phyloP scores from a whole-genome alignment of 1,140 invertebrate species.

The Drosophila punjabiensis region DNA sequence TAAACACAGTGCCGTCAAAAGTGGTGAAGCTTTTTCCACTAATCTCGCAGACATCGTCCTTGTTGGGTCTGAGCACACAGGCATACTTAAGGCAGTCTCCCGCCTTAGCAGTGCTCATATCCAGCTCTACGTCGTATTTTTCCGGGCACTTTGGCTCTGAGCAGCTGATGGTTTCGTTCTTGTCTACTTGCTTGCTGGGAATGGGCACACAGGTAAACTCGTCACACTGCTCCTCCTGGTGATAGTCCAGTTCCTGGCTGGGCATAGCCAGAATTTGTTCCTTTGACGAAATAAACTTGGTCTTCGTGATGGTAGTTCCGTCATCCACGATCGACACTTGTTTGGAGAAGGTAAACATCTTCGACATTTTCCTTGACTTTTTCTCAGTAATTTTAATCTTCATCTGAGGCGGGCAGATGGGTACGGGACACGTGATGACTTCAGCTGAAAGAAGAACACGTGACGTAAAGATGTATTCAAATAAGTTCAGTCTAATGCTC shows the following conservation, averaged over 20 bases:
- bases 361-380: slow-evolving; percentile 78
- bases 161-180: slow-evolving; percentile 85
- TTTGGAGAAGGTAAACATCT: slow-evolving; percentile 81
- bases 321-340: slow-evolving; percentile 70
- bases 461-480: not conserved
- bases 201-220: slow-evolving; percentile 82
- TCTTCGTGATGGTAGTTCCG: slow-evolving; percentile 72
- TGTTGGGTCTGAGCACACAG: slow-evolving; percentile 88
- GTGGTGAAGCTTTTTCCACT: slow-evolving; percentile 91
- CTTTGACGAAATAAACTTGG: slow-evolving; percentile 69
- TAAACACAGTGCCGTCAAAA: slow-evolving; percentile 91
- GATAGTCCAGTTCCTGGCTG: slow-evolving; percentile 46
- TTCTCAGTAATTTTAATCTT: slow-evolving; percentile 83
- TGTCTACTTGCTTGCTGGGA: slow-evolving; percentile 60
- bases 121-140: slow-evolving; percentile 86
- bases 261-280: slow-evolving; percentile 76
- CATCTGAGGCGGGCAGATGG: slow-evolving; percentile 88
- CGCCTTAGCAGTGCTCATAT: slow-evolving; percentile 73
- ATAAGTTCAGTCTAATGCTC: not conserved
- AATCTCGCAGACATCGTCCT: slow-evolving; percentile 89
- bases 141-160: slow-evolving; percentile 87
- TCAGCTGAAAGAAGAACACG: slow-evolving; percentile 37
- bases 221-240: slow-evolving; percentile 74
- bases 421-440: slow-evolving; percentile 84
- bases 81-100: slow-evolving; percentile 86